Evolutionary conservation across 2,797 vertebrate species (phyloP), one percentile per base, ranked within the genome.

Genomic region (Rhyacichthys aspro): DNA sequence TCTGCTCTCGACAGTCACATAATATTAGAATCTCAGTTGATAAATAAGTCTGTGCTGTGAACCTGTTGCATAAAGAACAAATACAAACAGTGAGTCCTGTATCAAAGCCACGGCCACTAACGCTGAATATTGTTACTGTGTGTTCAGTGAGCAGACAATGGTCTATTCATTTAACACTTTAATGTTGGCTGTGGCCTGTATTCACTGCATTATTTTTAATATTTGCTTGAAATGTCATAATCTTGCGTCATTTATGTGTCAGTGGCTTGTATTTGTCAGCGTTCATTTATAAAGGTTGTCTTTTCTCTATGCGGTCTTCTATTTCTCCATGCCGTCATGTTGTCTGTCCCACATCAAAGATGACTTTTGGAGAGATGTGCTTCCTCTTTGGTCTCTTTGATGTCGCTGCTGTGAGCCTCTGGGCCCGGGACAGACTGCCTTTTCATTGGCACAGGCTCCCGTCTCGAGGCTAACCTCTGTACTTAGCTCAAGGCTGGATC

Each of bases 321-420:
- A 34, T 72, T 47, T 61, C 55, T 53, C 48, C 43, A 55, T 84
- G 73, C 55, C 50, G 66, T 81, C 71, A 76, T 69, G 63, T 70
- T 64, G 63, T 75, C 71, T 66, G 58, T 67, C 56, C 69, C 70
- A 84, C 88, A 85, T 87, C 74, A 79, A 59, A 72, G 56, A 41
- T 18, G 59, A 55, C 67, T 63, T 73, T 50, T 76, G 65, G 50
- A 82, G 57, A 45, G 65, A 43, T 16, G 33, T 36, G 15, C 76
- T 82, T 76, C 67, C 71, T 65, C 67, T 43, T 66, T 46, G 67
- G 45, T 55, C 46, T 67, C 78, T 87, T 77, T 88, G 73, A 87
- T 82, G 19, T 79, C 67, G 67, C 48, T 50, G n/a, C 52, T 57
- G 52, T 57, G 52, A 66, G 73, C 55, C 43, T 56, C 55, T 2